Evolutionary conservation across 1,140 invertebrate species (phyloP), one percentile per base, ranked within the genome.

Genomic region (Drosophila triauraria): DNA sequence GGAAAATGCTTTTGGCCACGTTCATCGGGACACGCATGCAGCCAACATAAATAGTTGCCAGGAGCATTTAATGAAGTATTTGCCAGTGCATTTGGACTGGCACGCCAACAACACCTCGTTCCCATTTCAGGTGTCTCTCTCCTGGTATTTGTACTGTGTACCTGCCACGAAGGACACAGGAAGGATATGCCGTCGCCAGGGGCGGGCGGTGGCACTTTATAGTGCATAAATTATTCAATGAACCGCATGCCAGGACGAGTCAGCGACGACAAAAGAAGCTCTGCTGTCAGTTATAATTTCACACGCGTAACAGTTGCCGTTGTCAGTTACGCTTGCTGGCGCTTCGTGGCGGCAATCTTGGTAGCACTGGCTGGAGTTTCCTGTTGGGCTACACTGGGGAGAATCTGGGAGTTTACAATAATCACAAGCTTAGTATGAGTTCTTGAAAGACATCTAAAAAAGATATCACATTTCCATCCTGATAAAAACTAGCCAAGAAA

Each of bases 141-240:
- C 6, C 6, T 30, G 59, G 40, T 43, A 54, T 30, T 62, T 46
- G 23, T 32, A 12, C 23, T 44, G 47, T 56, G 50, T 35, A n/a
- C 50, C 15, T 10, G 47, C 25, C 50, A 15, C 50, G 30, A 35
- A 53, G 20, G 35, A 38, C 20, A 5, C 12, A 6, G 51, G 32
- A 23, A 38, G 32, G 51, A 54, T 15, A 38, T 38, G 51, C 6
- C 50, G 9, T 7, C 27, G 50, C 20, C 17, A 48, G 32, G 35
- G 38, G 38, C 35, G 35, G 32, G 30, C 32, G 32, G 44, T 62
- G 77, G 38, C 85, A 82, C 71, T 85, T 90, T 82, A 82, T 67
- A 78, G 64, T 85, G 78, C 78, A 90, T 90, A 90, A 90, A 90
- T 90, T 90, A 90, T 90, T 90, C 85, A 90, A 79, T 82, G 76